Conservation (phyloP, 2,888 invertebrate genomes). For the Oscheius sp. region DNA sequence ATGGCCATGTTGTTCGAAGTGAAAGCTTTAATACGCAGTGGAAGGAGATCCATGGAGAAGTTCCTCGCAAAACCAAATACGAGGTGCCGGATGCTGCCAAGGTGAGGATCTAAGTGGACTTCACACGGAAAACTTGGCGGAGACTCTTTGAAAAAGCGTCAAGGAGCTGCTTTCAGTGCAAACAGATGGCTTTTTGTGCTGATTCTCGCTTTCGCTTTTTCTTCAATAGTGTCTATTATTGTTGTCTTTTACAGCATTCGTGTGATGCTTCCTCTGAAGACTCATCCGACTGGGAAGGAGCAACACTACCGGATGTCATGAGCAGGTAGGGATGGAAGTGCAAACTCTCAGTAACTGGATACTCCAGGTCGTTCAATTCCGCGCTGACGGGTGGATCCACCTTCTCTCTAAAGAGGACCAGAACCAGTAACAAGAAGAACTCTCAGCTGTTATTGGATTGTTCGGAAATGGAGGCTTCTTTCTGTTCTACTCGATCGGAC, state of each 20-base stretch:
- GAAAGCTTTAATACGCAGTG: constrained; percentile 55
- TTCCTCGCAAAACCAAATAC: constrained; percentile 30
- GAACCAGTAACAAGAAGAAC: constrained; percentile 34
- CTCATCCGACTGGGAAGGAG: constrained; percentile 49
- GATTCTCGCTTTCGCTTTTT: not conserved
- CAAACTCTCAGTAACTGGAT: not conserved
- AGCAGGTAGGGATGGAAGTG: constrained; percentile 32
- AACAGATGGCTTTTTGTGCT: constrained; percentile 26
- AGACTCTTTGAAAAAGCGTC: not conserved
- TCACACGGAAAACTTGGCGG: constrained; percentile 21
- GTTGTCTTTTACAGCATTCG: constrained; percentile 46
- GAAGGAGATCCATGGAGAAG: constrained; percentile 50
- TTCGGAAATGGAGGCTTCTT: constrained; percentile 56
- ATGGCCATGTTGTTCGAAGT: constrained; percentile 29
- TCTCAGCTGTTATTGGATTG: constrained; percentile 38
- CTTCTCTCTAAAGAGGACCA: constrained; percentile 40
- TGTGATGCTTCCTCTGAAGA: constrained; percentile 61
- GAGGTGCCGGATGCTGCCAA: constrained; percentile 48
- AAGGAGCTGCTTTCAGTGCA: constrained; percentile 22
- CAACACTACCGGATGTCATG: constrained; percentile 34
- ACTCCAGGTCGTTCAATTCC: constrained; percentile 35
- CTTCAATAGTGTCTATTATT: constrained; percentile 12
- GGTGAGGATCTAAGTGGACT: constrained; percentile 28
- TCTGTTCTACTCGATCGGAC: constrained; percentile 59
- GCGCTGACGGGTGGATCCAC: constrained; percentile 35